phyloP scores from a whole-genome alignment of 2,888 invertebrate species.

The Synanthedon formicaeformis region DNA sequence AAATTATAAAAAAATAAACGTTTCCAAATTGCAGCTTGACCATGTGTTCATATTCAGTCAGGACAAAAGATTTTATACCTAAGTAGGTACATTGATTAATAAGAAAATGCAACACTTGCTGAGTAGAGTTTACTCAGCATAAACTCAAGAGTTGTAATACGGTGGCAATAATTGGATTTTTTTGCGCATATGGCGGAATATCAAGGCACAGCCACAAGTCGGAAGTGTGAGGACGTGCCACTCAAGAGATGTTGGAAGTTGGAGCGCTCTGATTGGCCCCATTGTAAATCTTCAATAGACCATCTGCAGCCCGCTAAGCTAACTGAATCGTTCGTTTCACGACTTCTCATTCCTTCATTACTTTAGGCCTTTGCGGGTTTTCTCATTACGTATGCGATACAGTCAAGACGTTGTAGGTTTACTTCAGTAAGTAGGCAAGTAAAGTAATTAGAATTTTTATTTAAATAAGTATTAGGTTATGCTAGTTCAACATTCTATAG shows the following conservation, averaged over 20 bases:
- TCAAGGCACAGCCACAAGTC: slow-evolving; percentile 22
- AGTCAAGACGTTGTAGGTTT: no score
- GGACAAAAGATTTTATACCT: no score
- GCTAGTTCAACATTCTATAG: no score
- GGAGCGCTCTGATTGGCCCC: slow-evolving; percentile 54
- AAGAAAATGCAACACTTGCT: no score
- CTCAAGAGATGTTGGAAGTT: slow-evolving; percentile 44
- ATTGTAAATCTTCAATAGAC: slow-evolving; percentile 58
- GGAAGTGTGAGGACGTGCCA: slow-evolving; percentile 51
- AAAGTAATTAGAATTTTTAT: no score
- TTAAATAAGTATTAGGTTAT: no score
- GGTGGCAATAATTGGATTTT: neutral
- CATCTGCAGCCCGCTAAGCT: slow-evolving; percentile 44
- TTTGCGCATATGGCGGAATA: neutral
- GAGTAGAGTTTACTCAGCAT: no score
- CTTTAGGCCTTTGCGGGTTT: slow-evolving; percentile 2
- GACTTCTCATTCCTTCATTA: slow-evolving; percentile 12
- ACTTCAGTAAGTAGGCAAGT: no score
- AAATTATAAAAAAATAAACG: no score
- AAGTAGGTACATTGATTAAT: no score
- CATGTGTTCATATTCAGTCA: no score
- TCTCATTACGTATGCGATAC: neutral
- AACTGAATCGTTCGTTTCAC: slow-evolving; percentile 36
- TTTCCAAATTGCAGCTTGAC: no score
- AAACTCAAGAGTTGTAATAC: neutral